Conservation (phyloP, 2,113 vertebrate genomes). For the Corvus hawaiiensis region DNA sequence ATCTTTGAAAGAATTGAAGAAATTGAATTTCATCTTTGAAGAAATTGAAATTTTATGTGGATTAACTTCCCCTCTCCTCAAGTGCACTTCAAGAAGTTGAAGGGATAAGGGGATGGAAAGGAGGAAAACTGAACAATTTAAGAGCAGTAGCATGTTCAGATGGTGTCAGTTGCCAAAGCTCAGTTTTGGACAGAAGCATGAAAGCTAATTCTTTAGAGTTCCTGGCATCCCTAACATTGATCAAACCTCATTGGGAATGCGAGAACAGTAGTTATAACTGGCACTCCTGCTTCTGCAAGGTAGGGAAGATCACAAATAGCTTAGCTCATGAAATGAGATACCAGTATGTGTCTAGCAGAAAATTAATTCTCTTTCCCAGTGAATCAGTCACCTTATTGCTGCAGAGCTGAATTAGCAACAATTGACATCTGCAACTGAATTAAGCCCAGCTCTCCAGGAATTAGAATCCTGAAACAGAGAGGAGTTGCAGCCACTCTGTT, state of each 20-base stretch:
- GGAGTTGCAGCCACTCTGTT: accelerated
- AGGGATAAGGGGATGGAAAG: background rate
- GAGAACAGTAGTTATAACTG: background rate
- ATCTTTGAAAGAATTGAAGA: background rate
- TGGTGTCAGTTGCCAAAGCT: background rate
- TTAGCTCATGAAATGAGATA: constrained; percentile 12
- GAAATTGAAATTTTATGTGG: background rate
- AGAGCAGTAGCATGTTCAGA: background rate
- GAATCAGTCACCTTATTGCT: background rate
- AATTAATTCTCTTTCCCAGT: background rate
- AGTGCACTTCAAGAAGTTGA: background rate
- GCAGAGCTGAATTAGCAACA: constrained; percentile 21
- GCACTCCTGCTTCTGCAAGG: constrained; percentile 5
- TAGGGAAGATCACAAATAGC: constrained; percentile 21
- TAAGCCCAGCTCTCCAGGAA: constrained; percentile 40
- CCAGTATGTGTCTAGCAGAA: background rate
- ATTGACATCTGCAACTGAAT: background rate
- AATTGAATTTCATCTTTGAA: background rate
- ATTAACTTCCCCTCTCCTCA: background rate
- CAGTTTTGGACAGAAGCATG: background rate
- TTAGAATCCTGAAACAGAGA: background rate
- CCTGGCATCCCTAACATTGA: background rate
- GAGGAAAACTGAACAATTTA: background rate
- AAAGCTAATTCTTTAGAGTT: background rate
- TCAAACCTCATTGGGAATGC: background rate